Base-by-base conservation (phyloP, 23 tunicate species). In the Ciona savignyi region DNA sequence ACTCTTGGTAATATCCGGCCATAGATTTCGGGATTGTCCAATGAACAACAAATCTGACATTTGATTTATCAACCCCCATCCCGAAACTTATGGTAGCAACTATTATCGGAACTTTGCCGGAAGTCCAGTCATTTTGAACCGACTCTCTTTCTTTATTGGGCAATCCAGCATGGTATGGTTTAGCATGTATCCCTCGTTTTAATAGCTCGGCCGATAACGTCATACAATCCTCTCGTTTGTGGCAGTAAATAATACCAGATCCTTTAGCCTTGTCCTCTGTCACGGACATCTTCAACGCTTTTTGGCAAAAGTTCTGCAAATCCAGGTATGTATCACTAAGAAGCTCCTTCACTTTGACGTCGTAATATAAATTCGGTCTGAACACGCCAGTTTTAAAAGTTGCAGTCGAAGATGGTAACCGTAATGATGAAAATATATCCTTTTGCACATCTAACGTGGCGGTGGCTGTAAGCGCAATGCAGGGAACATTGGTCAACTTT, bases 11-110 rank as follows among this genome's bases (percentile, higher is more conserved):
- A 67, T 87, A 93, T 23, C 89, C 85, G 27, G 98, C 98, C 85
- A 93, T 77, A 19, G 98, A 93, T 48, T 93, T 93, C 9, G 98
- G 98, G 21, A 93, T 81, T 0, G 98, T 86, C 98, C 98, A 93
- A 35, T 93, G 98, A n/a, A 88, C 98, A 23, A 93, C 98, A 78
- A 93, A 93, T 42, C 97, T 88, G 31, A 34, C 51, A 33, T 87
- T 73, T 1, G 95, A 76, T 62, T 94, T 94, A 63, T 94, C 95
- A 3, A 94, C 89, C 3, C 99, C 99, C 99, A 94, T 94, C 29
- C 99, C 99, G 65, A 94, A 94, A 70, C 95, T 87, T 21, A 94
- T 83, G 3, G 99, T 94, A 32, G 99, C 99, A 60, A 94, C 96
- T 51, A 94, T 94, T 56, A 94, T 76, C 25, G 95, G 69, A 25